Conservation (phyloP, 1,140 invertebrate species). For the Antheraea pernyi region DNA sequence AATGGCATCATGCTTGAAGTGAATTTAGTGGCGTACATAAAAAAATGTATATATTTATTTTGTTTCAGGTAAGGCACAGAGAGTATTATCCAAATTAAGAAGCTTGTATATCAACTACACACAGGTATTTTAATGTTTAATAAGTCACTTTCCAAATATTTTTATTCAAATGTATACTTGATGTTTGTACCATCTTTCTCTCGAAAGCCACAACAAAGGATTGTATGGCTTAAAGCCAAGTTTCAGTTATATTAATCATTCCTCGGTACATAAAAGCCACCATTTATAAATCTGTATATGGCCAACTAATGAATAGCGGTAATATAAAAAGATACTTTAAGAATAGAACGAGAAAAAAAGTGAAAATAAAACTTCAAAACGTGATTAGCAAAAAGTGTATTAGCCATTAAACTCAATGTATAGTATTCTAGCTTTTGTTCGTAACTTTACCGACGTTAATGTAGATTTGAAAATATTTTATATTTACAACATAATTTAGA, state of each 20-base stretch:
- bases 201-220: slow-evolving; percentile 48
- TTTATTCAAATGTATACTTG: slow-evolving; percentile 6
- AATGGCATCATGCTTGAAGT: slow-evolving; percentile 16
- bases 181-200: slow-evolving; percentile 25
- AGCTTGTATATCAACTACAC: background rate
- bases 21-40: background rate
- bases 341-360: slow-evolving; percentile 6
- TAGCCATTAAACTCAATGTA: slow-evolving; percentile 21
- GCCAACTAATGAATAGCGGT: slow-evolving; percentile 25
- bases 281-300: slow-evolving; percentile 39
- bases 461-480: no score
- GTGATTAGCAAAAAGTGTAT: slow-evolving; percentile 18
- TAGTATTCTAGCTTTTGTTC: no score
- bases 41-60: slow-evolving; percentile 9
- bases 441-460: no score
- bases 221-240: slow-evolving; percentile 48
- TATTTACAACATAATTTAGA: no score
- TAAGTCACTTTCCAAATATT: background rate
- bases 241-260: slow-evolving; percentile 49
- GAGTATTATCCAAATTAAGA: background rate
- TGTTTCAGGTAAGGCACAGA: slow-evolving; percentile 50
- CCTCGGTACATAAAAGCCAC: slow-evolving; percentile 37
- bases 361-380: slow-evolving; percentile 13
- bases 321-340: slow-evolving; percentile 22
- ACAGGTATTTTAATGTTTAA: slow-evolving; percentile 12